Conservation (phyloP, 2,888 invertebrate species). For the Oxytorus armatus region DNA sequence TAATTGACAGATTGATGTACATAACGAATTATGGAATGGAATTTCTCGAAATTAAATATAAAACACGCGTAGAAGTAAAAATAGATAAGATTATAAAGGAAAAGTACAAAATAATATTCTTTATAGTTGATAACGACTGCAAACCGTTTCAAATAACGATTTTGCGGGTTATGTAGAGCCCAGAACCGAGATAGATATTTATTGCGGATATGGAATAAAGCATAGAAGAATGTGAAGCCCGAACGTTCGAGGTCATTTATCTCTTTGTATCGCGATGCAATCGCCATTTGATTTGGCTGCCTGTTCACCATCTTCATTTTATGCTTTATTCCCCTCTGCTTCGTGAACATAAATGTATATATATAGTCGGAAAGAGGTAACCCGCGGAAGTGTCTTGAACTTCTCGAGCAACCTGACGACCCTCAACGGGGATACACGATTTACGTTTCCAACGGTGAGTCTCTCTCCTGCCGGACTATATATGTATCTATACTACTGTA, state of each 20-base stretch:
- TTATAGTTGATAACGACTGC: background rate
- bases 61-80: background rate
- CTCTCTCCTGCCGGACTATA: background rate
- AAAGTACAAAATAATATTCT: background rate
- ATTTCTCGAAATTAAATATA: background rate
- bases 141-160: background rate
- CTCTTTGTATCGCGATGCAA: conserved; percentile 73
- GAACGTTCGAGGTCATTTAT: conserved; percentile 43
- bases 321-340: conserved; percentile 25
- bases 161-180: background rate
- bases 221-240: conserved; percentile 10
- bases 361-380: conserved; percentile 22
- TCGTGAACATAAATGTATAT: background rate
- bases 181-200: conserved; percentile 2
- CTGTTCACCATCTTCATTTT: conserved; percentile 7
- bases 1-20: conserved; percentile 1
- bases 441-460: conserved; percentile 40
- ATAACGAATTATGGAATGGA: background rate
- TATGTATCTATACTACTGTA: background rate
- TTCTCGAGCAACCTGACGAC: conserved; percentile 61
- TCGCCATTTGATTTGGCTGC: conserved; percentile 73
- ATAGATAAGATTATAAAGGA: background rate
- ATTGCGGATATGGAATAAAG: conserved; percentile 2
- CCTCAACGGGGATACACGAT: conserved; percentile 62
- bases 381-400: conserved; percentile 34